A percentile compares a stretch with the other conserved stretches of the same genome.
phyloP scores from a whole-genome alignment of 2,113 vertebrate genomes.

The Sylvicapra grimmia region DNA sequence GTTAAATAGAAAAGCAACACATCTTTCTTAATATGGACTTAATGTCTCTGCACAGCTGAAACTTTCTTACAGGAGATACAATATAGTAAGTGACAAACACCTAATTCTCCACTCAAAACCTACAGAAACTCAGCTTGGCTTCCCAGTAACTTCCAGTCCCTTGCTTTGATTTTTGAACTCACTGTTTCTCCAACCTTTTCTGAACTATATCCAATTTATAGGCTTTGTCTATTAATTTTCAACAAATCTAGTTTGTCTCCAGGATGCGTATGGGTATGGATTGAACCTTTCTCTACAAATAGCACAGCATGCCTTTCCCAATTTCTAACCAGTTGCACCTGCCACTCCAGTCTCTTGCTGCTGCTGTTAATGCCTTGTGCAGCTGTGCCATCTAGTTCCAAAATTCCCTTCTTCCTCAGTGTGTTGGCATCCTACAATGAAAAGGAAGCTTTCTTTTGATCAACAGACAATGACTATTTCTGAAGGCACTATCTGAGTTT shows the following conservation, averaged over 20 bases:
- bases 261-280: background rate
- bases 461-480: background rate
- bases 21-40: background rate
- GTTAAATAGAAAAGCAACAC: background rate
- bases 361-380: background rate
- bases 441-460: background rate
- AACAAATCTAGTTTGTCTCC: slow-evolving; percentile 8
- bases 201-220: slow-evolving; percentile 1
- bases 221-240: background rate
- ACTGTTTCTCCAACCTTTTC: background rate
- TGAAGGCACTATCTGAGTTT: background rate
- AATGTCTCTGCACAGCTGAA: background rate
- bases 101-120: background rate
- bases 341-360: background rate
- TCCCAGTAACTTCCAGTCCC: background rate
- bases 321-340: slow-evolving; percentile 23
- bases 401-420: background rate
- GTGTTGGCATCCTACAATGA: background rate
- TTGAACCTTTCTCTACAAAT: background rate
- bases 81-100: background rate
- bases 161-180: background rate
- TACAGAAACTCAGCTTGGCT: background rate
- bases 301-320: slow-evolving; percentile 18
- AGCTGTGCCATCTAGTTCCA: background rate
- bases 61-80: background rate